A percentile compares a stretch with the other conserved stretches of the same genome.
phyloP scores from a whole-genome alignment of 2,113 vertebrate species.

The Panthera tigris region DNA sequence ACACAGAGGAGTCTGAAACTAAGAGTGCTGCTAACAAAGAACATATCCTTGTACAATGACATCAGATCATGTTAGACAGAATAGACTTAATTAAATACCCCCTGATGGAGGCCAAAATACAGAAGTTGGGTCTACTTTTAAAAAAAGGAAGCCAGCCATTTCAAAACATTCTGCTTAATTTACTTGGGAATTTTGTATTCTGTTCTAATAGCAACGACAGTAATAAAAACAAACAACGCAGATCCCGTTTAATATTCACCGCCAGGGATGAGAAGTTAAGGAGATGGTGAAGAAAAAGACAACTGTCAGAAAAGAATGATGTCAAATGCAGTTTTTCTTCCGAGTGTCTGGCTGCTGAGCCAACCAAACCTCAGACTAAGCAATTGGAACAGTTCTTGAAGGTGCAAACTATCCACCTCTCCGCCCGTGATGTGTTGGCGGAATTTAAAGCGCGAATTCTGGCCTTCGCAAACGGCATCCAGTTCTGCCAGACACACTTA shows the following conservation, averaged over 20 bases:
- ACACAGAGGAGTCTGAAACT: slow-evolving; percentile 91
- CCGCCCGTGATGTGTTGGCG: background rate
- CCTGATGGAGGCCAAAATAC: slow-evolving; percentile 83
- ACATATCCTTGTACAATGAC: slow-evolving; percentile 92
- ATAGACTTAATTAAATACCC: slow-evolving; percentile 89
- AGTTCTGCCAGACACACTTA: background rate
- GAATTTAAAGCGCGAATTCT: background rate
- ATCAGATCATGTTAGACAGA: slow-evolving; percentile 91
- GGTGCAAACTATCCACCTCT: background rate
- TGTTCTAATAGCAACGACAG: slow-evolving; percentile 20
- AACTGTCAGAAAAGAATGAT: slow-evolving; percentile 27
- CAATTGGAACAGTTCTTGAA: background rate
- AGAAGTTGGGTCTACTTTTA: slow-evolving; percentile 84
- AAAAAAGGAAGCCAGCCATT: slow-evolving; percentile 61
- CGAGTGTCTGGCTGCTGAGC: background rate
- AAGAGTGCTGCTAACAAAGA: slow-evolving; percentile 91
- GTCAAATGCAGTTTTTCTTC: background rate
- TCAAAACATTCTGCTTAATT: slow-evolving; percentile 66
- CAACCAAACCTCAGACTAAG: background rate
- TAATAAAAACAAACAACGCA: slow-evolving; percentile 57
- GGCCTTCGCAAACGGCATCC: background rate
- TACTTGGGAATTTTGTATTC: slow-evolving; percentile 61
- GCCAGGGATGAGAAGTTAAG: background rate
- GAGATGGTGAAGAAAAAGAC: slow-evolving; percentile 24
- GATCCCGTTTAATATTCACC: background rate